Conservation (phyloP, 2,888 invertebrate species). For the Erebia ligea region DNA sequence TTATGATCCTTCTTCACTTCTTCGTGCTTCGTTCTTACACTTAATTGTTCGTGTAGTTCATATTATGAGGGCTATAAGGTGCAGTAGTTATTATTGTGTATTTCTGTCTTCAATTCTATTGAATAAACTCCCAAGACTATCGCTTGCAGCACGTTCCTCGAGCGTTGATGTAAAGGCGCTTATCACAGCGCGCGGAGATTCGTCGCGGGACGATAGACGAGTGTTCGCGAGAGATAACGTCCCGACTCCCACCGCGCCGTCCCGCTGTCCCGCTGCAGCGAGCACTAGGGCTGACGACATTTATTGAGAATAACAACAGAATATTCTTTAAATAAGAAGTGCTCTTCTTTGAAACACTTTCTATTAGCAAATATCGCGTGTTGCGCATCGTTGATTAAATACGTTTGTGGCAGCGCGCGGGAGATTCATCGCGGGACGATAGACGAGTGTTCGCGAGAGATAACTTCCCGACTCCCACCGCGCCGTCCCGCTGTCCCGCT, state of each 20-base stretch:
- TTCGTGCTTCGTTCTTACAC: too few species aligned
- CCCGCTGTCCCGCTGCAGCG: slow-evolving; percentile 28
- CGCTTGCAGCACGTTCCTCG: slow-evolving; percentile 35
- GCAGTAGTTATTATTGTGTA: not conserved
- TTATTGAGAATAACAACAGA: not conserved
- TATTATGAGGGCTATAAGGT: not conserved
- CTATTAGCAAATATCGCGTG: too few species aligned
- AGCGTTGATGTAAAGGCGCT: slow-evolving; percentile 39
- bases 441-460: slow-evolving; percentile 61
- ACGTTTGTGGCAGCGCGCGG: slow-evolving; percentile 49
- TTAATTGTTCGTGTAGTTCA: too few species aligned
- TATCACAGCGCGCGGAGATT: slow-evolving; percentile 56
- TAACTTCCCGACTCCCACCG: slow-evolving; percentile 49
- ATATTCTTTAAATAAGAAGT: too few species aligned
- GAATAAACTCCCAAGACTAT: slow-evolving; percentile 23
- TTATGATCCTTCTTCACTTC: too few species aligned
- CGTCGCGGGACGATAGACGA: slow-evolving; percentile 56
- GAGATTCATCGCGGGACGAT: slow-evolving; percentile 58
- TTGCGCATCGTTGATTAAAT: slow-evolving; percentile 31
- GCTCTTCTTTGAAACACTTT: too few species aligned
- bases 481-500: slow-evolving; percentile 26
- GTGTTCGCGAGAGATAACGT: slow-evolving; percentile 61
- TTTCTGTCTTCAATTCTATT: slow-evolving; percentile 3
- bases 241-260: slow-evolving; percentile 40
- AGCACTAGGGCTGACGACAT: not conserved